These are phyloP conservation scores for Steatocranus sp. DNA, from an alignment of 2,797 vertebrate genomes.

Conservation along the genomic window DNA sequence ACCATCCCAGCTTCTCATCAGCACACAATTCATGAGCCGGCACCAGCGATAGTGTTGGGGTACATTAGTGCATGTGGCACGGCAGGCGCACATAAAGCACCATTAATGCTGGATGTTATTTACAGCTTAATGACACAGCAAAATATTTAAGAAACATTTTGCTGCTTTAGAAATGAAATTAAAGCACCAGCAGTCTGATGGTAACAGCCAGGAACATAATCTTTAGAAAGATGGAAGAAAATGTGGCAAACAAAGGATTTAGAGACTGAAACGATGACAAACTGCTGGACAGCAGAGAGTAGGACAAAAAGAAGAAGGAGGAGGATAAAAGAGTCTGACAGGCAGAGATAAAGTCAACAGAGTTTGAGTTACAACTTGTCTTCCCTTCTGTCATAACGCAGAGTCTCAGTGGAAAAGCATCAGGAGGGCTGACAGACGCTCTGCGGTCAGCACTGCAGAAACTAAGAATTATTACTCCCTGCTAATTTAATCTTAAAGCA, in stretches of 20 bases:
- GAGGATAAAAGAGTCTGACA: not conserved
- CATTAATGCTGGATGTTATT: not conserved
- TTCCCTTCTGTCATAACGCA: not conserved
- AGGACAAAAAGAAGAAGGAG: not conserved
- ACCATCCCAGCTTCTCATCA: not conserved
- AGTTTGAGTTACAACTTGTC: conserved; percentile 3
- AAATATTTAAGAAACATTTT: not conserved
- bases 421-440: not conserved
- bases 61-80: not conserved
- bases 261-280: not conserved
- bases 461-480: not conserved
- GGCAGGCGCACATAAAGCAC: not conserved
- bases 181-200: not conserved
- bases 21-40: not conserved
- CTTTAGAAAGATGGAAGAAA: not conserved
- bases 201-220: not conserved
- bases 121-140: not conserved
- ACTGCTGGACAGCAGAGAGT: not conserved
- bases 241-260: not conserved
- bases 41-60: accelerated
- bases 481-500: not conserved
- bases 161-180: not conserved
- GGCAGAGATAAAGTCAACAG: not conserved
- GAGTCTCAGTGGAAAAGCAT: not conserved
- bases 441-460: not conserved